Percentiles rank a stretch among this genome's conserved stretches.
These are phyloP conservation scores for Dicentrarchus labrax DNA, from an alignment of 2,113 vertebrate genomes.

Conservation along the genomic window DNA sequence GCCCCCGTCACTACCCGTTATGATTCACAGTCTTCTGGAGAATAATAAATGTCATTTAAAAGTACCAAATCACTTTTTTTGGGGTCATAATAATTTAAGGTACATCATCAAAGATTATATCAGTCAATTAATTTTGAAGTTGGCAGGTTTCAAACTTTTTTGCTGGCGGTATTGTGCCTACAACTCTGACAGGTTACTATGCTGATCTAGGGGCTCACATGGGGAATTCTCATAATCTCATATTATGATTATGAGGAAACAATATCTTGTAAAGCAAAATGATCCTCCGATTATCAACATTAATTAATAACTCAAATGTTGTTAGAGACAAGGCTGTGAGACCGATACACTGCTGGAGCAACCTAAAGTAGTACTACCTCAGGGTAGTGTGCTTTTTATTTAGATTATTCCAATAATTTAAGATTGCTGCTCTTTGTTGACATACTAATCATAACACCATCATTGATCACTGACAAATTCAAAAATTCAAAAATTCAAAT, in stretches of 20 bases:
- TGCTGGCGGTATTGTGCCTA: neutral
- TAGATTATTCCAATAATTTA: neutral
- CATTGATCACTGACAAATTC: neutral
- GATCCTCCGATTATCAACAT: no score
- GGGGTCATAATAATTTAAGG: neutral
- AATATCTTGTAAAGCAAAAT: no score
- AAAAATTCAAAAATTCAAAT: no score
- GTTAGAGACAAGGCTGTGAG: neutral
- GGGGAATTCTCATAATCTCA: no score
- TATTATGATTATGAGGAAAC: no score
- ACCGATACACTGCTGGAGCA: neutral
- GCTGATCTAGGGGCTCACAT: neutral
- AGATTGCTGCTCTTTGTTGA: neutral
- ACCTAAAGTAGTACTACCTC: neutral
- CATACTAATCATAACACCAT: neutral
- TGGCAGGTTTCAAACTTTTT: neutral
- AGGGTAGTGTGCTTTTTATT: neutral
- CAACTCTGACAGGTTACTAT: neutral
- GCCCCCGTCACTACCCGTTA: neutral
- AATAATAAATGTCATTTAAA: neutral
- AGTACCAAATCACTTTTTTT: neutral
- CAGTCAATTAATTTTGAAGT: neutral
- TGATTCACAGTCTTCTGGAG: neutral
- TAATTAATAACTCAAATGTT: neutral
- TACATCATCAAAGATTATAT: neutral